Evolutionary conservation across 2,888 invertebrate species (phyloP), one percentile per base, ranked within the genome.

Genomic region (Conops quadrifasciatus): DNA sequence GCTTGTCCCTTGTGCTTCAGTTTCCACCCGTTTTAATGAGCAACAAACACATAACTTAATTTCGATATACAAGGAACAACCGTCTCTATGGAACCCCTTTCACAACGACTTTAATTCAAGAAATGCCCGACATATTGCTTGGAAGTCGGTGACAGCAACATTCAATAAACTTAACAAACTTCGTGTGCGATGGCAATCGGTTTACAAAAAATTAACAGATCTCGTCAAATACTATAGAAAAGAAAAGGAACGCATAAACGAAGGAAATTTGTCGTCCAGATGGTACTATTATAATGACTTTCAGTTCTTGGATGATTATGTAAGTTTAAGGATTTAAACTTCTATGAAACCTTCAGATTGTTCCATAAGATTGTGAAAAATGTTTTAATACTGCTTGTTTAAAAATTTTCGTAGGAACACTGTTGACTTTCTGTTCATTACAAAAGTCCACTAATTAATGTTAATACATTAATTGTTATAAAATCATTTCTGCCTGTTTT

Each of bases 181-280:
- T 26, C 70, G 70, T 1, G 77, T 78, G 24, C 75, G 68, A 3
- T 82, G 82, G 82, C 75, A 79, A 28, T 77, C 78, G 65, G 21
- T 83, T 67, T 81, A 83, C 62, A 79, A 83, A 45, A 83, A 83
- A 62, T 70, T 83, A 5, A 80, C 77, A 0, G 83, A 83, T 30
- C 81, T 77, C 24, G 72, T 76, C 1, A 83, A 82, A 47, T 83
- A 82, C 43, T 83, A 82, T 67, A 74, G 79, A 5, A 71, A 78
- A 36, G 80, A 79, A 53, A 76, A 72, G n/a, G 72, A 76, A 53
- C 75, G 74, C 0, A 69, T 72, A n/a, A 62, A 66, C 1, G 2
- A 47, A 9, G 28, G 60, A 16, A 36, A 67, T 28, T 43, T 30
- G 0, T 21, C 45, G 9, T 75, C 76, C 9, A 78, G 78, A 16